These are phyloP conservation scores for Oceanites oceanicus DNA, from an alignment of 2,113 vertebrate genomes.

Conservation along the genomic window DNA sequence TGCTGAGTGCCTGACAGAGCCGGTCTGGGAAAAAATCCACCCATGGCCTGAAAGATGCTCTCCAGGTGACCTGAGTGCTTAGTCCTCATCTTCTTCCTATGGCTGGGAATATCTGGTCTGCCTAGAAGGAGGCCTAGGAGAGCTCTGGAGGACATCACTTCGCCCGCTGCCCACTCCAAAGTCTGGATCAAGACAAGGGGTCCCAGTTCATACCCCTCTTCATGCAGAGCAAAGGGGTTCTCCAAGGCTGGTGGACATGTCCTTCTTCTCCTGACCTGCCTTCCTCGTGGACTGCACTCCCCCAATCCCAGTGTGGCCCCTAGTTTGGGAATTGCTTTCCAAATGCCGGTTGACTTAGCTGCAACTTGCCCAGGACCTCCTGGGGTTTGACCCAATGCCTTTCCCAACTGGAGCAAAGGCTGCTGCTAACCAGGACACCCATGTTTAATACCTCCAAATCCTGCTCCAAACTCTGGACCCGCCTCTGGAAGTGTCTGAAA, in stretches of 20 bases:
- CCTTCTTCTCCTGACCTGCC: not conserved
- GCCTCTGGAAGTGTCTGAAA: accelerated
- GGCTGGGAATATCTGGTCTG: not conserved
- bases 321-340: not conserved
- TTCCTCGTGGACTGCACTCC: not conserved
- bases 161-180: accelerated
- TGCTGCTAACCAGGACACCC: not conserved
- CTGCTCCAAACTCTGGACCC: not conserved
- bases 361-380: accelerated
- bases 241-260: not conserved
- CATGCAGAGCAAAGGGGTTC: not conserved
- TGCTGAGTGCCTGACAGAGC: accelerated
- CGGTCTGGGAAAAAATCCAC: not conserved
- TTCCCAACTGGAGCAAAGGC: not conserved
- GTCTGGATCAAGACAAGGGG: not conserved
- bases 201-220: not conserved
- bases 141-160: not conserved
- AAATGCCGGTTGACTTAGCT: accelerated
- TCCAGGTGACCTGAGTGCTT: not conserved
- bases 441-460: not conserved
- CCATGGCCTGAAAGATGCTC: not conserved
- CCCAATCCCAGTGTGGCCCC: not conserved
- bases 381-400: not conserved
- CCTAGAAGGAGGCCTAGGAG: not conserved
- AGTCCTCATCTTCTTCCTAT: not conserved